A percentile compares a stretch with the other conserved stretches of the same genome.
These are phyloP conservation scores for Oscheius onirici DNA, from an alignment of 2,888 invertebrate genomes.

Conservation along the genomic window DNA sequence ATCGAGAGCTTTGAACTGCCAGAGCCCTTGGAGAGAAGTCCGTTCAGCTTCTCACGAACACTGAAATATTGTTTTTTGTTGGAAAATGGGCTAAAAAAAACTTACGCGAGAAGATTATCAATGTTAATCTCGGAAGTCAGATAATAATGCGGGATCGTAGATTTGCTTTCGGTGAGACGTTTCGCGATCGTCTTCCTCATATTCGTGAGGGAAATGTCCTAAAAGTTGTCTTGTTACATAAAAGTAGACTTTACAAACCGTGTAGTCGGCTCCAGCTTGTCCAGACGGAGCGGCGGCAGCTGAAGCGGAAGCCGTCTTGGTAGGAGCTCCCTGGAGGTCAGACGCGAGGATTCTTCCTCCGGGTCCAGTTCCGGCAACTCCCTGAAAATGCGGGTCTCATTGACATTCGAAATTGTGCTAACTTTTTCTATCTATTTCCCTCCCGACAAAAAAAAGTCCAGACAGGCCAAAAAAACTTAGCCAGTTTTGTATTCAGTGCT, in stretches of 20 bases:
- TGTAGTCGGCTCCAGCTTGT: conserved; percentile 40
- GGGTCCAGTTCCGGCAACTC: conserved; percentile 74
- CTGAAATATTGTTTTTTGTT: too few relatives aligned
- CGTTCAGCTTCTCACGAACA: conserved; percentile 75
- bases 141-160: conserved; percentile 94
- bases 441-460: too few relatives aligned
- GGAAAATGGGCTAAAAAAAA: conserved; percentile 34
- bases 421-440: too few relatives aligned
- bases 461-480: too few relatives aligned
- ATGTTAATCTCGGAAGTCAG: conserved; percentile 86
- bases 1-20: conserved; percentile 76
- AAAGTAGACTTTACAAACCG: conserved; percentile 25
- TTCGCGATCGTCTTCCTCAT: conserved; percentile 77
- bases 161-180: conserved; percentile 79
- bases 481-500: too few relatives aligned
- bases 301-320: conserved; percentile 72
- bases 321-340: conserved; percentile 58
- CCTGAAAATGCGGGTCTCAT: too few relatives aligned
- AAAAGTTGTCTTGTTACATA: neutral
- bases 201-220: conserved; percentile 54
- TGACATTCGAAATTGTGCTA: too few relatives aligned
- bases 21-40: conserved; percentile 58
- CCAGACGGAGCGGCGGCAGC: conserved; percentile 74
- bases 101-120: conserved; percentile 79
- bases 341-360: conserved; percentile 68